A percentile compares a stretch with the other conserved stretches of the same genome.
phyloP scores from a whole-genome alignment of 2,888 invertebrate species.

The Theodoxus fluviatilis region DNA sequence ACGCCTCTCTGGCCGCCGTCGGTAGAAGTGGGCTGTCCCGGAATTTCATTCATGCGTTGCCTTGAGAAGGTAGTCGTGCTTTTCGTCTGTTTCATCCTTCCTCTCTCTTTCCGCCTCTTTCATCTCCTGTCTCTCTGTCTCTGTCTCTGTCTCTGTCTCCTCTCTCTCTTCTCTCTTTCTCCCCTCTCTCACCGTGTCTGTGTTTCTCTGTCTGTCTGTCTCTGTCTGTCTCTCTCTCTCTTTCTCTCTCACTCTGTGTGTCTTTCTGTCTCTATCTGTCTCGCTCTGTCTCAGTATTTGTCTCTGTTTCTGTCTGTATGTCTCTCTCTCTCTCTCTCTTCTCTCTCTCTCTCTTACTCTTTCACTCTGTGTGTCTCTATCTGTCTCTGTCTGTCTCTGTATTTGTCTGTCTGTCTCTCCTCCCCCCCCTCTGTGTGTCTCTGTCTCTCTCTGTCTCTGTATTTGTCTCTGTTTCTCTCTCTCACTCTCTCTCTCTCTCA shows the following conservation, averaged over 20 bases:
- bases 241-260: constrained; percentile 1
- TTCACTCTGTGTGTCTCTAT: not conserved
- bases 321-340: not conserved
- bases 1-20: too few species aligned
- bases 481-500: not conserved
- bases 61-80: too few species aligned
- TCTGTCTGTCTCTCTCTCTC: constrained; percentile 2
- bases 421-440: not conserved
- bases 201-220: constrained; percentile 6
- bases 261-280: not conserved
- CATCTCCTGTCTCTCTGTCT: not conserved
- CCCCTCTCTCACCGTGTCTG: not conserved
- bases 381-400: not conserved
- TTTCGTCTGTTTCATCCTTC: not conserved
- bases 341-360: not conserved
- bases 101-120: not conserved
- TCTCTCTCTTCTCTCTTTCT: not conserved
- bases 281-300: not conserved
- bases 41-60: too few species aligned
- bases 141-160: constrained; percentile 16
- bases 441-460: not conserved
- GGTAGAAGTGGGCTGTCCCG: too few species aligned
- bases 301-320: constrained; percentile 14
- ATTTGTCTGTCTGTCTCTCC: not conserved
- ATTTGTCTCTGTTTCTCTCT: not conserved